Evolutionary conservation across 2,888 invertebrate genomes (phyloP).

Genomic region (Callimorpha dominula): DNA sequence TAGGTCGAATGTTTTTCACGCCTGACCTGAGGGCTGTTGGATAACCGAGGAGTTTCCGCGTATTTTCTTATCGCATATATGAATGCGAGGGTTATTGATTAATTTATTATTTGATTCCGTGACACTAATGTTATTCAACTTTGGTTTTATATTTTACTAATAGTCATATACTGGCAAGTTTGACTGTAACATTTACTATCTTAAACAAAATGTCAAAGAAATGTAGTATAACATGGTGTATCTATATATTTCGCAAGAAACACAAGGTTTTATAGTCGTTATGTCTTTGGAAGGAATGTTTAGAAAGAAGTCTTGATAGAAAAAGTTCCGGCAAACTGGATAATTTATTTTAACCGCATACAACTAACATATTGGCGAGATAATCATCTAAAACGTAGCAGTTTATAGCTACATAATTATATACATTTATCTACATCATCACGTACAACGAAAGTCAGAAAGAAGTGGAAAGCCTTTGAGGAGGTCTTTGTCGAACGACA

Average conservation of each 20-base stretch:
- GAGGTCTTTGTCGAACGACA: too few species aligned
- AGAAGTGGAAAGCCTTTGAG: too few species aligned
- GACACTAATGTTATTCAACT: neutral
- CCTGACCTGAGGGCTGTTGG: constrained; percentile 16
- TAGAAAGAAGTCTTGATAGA: too few species aligned
- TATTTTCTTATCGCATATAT: constrained; percentile 23
- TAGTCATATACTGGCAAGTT: neutral
- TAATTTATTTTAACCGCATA: too few species aligned
- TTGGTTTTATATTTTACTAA: neutral
- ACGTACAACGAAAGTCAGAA: too few species aligned
- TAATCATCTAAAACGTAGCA: too few species aligned
- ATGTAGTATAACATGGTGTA: neutral
- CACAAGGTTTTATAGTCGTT: too few species aligned
- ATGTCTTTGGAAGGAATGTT: too few species aligned
- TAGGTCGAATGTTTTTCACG: constrained; percentile 29
- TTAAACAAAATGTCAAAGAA: neutral
- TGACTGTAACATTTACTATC: neutral
- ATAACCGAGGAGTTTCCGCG: neutral
- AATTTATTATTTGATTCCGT: constrained; percentile 29
- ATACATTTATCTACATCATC: too few species aligned
- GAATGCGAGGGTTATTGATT: constrained; percentile 32
- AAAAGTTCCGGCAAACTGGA: too few species aligned
- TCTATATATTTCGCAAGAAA: neutral
- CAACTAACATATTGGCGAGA: too few species aligned
- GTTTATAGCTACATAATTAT: too few species aligned